Conservation (phyloP, 1,140 invertebrate genomes). For the Phortica variegata region DNA sequence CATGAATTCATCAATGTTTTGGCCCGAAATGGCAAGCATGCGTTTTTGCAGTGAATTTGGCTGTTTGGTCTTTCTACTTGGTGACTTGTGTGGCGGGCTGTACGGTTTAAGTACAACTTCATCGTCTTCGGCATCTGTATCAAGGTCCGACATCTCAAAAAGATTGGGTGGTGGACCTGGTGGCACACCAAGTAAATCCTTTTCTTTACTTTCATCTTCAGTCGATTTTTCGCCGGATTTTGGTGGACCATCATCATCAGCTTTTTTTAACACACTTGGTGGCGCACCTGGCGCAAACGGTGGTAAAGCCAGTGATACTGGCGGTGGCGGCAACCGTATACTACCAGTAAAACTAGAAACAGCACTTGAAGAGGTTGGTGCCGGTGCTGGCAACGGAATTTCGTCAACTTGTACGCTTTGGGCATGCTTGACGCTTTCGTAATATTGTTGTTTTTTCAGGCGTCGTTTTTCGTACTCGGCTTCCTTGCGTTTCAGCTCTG, state of each 20-base stretch:
- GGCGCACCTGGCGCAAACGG: conserved; percentile 49
- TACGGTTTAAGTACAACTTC: conserved; percentile 35
- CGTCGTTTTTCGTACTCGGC: conserved; percentile 90
- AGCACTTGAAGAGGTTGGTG: conserved; percentile 1
- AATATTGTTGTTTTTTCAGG: conserved; percentile 84
- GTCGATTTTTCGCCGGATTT: conserved; percentile 34
- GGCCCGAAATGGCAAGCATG: conserved; percentile 81
- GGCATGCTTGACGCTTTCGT: conserved; percentile 91
- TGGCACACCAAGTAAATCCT: conserved; percentile 78
- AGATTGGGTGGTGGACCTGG: conserved; percentile 78
- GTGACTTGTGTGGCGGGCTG: conserved; percentile 24
- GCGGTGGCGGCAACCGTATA: conserved; percentile 44
- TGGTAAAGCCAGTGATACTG: conserved; percentile 43
- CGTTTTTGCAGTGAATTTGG: conserved; percentile 69
- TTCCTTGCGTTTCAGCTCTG: conserved; percentile 86
- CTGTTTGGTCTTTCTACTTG: conserved; percentile 13
- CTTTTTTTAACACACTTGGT: conserved; percentile 38
- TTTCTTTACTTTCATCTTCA: conserved; percentile 61
- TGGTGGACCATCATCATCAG: not conserved
- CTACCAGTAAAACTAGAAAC: conserved; percentile 10
- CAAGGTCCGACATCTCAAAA: conserved; percentile 60
- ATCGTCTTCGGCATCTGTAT: conserved; percentile 61
- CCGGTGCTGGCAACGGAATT: conserved; percentile 85
- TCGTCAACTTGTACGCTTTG: conserved; percentile 96
- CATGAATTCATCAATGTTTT: conserved; percentile 91